A percentile compares a stretch with the other conserved stretches of the same genome.
phyloP scores from a whole-genome alignment of 2,797 vertebrate species.

The Scleropages formosus region DNA sequence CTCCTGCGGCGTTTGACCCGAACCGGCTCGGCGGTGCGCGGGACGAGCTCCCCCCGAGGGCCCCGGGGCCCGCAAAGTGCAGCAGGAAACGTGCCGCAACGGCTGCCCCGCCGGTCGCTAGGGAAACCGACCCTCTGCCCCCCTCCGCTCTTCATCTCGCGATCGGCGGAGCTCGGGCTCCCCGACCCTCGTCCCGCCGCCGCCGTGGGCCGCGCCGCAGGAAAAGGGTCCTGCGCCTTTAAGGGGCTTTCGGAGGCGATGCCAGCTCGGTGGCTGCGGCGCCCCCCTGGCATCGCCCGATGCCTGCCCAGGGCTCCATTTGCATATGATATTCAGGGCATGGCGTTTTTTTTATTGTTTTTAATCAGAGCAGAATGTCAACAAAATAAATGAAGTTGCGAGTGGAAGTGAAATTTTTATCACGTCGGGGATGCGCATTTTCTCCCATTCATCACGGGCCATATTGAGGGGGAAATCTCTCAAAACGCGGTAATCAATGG shows the following conservation, averaged over 20 bases:
- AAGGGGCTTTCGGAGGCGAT: constrained; percentile 80
- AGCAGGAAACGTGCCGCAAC: constrained; percentile 45
- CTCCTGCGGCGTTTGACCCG: constrained; percentile 43
- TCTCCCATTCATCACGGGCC: constrained; percentile 97
- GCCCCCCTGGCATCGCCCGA: constrained; percentile 94
- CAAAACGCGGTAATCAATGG: constrained; percentile 99
- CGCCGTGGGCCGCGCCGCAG: constrained; percentile 36
- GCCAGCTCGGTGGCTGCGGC: constrained; percentile 84
- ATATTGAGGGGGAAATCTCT: constrained; percentile 97
- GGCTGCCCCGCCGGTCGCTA: constrained; percentile 41
- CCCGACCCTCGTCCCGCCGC: not conserved
- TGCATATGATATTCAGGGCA: constrained; percentile 99
- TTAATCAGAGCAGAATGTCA: constrained; percentile 99
- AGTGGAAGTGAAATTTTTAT: constrained; percentile 99
- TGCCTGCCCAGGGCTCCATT: constrained; percentile 95
- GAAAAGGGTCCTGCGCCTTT: constrained; percentile 83
- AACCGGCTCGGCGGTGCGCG: constrained; percentile 51
- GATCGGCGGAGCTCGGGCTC: no score
- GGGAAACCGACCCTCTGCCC: constrained; percentile 35
- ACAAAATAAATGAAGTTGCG: constrained; percentile 99
- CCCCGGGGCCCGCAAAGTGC: constrained; percentile 39
- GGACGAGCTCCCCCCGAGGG: constrained; percentile 20
- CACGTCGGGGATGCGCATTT: constrained; percentile 94
- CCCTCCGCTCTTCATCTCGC: not conserved
- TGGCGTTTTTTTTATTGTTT: constrained; percentile 96